Evolutionary conservation across 2,113 vertebrate species (phyloP).

Genomic region (Todiramphus chloris): DNA sequence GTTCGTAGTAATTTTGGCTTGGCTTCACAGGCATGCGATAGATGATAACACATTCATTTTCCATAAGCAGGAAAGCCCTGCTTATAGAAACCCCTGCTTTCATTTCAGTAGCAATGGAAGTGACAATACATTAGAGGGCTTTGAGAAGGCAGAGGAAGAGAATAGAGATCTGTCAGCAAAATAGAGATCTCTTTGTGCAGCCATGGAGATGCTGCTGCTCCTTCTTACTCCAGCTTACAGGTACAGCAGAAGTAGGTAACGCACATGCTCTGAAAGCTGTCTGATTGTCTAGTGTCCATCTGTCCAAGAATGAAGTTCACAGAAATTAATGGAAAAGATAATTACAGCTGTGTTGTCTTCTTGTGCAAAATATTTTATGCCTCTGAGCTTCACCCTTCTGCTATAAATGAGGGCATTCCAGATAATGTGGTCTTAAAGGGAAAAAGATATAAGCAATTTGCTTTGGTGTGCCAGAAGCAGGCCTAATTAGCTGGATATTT

Average conservation of each 20-base stretch:
- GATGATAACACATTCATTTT: constrained; percentile 1
- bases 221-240: neutral
- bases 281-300: neutral
- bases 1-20: constrained; percentile 31
- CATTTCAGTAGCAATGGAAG: neutral
- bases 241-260: neutral
- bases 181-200: neutral
- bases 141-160: neutral
- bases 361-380: neutral
- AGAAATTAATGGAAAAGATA: neutral
- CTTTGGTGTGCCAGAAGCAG: constrained; percentile 19
- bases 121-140: neutral
- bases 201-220: neutral
- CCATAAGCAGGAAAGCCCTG: neutral
- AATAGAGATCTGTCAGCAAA: neutral
- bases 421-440: constrained; percentile 12
- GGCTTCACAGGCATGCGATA: neutral
- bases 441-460: neutral
- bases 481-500: neutral
- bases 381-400: neutral
- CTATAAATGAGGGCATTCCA: neutral
- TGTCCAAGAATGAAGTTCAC: neutral
- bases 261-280: neutral
- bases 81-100: neutral
- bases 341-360: neutral